phyloP scores from a whole-genome alignment of 2,113 vertebrate species.

The Scomber japonicus region DNA sequence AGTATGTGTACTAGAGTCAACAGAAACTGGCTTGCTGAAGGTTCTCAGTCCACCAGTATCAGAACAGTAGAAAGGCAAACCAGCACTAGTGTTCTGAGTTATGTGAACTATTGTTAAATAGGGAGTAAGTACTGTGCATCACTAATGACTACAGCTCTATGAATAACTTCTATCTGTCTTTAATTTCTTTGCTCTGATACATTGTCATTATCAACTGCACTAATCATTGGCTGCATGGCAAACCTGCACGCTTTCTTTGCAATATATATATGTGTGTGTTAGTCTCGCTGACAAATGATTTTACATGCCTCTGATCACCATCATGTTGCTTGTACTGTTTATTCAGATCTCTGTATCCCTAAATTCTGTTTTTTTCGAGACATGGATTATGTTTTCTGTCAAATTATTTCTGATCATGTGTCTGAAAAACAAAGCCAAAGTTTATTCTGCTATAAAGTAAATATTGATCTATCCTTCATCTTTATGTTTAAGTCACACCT shows the following conservation, averaged over 20 bases:
- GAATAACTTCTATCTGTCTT: conserved; percentile 5
- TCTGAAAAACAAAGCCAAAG: conserved; percentile 24
- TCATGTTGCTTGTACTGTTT: conserved; percentile 20
- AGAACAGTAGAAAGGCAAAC: conserved; percentile 6
- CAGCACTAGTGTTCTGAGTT: conserved; percentile 33
- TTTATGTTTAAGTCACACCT: neutral
- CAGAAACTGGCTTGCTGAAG: conserved; percentile 49
- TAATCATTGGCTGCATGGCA: conserved; percentile 73
- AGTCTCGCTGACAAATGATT: conserved; percentile 7
- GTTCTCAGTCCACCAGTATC: conserved; percentile 25
- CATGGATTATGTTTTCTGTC: neutral
- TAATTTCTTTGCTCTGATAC: conserved; percentile 21
- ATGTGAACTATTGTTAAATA: conserved; percentile 76
- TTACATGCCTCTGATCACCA: conserved; percentile 18
- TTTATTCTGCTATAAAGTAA: conserved; percentile 1
- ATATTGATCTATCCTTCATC: conserved; percentile 11
- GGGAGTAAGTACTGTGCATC: conserved; percentile 17
- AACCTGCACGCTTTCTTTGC: conserved; percentile 67
- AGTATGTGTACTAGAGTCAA: neutral
- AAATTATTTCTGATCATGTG: neutral
- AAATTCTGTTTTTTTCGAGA: conserved; percentile 25
- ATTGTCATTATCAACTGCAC: conserved; percentile 41
- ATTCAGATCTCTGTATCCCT: conserved; percentile 15
- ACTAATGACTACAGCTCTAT: conserved; percentile 34
- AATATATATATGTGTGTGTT: conserved; percentile 20